phyloP scores from a whole-genome alignment of 2,797 vertebrate genomes.

The Chaetodon trifasciatus region DNA sequence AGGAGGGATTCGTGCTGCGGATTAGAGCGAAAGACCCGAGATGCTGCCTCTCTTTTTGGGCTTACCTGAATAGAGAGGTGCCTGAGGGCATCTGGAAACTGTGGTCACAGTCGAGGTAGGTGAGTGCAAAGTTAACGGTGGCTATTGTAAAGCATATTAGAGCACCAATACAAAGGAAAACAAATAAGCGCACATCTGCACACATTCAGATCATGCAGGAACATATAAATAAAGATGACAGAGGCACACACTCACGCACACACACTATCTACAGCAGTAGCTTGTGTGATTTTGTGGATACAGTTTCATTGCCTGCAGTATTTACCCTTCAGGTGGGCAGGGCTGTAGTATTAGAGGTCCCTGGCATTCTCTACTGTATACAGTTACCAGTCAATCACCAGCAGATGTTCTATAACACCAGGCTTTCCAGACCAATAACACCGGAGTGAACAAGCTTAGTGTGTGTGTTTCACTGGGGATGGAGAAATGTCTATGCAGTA shows the following conservation, averaged over 20 bases:
- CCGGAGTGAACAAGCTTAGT: slow-evolving; percentile 28
- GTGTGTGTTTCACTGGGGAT: slow-evolving; percentile 19
- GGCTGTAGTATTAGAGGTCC: slow-evolving; percentile 12
- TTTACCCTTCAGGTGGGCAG: slow-evolving; percentile 42
- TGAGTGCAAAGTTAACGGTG: slow-evolving; percentile 19
- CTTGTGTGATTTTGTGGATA: slow-evolving; percentile 28
- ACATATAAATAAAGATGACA: not conserved
- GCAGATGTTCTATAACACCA: slow-evolving; percentile 67
- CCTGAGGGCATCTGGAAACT: slow-evolving; percentile 54
- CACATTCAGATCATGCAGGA: slow-evolving; percentile 1
- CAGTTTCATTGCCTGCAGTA: slow-evolving; percentile 22
- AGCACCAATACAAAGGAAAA: slow-evolving; percentile 10
- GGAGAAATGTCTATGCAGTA: slow-evolving; percentile 5
- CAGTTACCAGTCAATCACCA: slow-evolving; percentile 70
- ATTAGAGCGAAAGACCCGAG: slow-evolving; percentile 66
- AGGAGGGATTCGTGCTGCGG: slow-evolving; percentile 71
- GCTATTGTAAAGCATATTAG: slow-evolving; percentile 7
- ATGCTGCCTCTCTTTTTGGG: slow-evolving; percentile 57
- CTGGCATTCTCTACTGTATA: slow-evolving; percentile 39
- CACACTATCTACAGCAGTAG: not conserved
- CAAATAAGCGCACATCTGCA: slow-evolving; percentile 1
- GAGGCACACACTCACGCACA: not conserved
- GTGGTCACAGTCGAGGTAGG: slow-evolving; percentile 26
- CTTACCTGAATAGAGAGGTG: slow-evolving; percentile 58
- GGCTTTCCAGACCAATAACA: slow-evolving; percentile 51